A percentile compares a stretch with the other conserved stretches of the same genome.
Conservation (phyloP, 2,113 vertebrate species). For the Percina caprodes region DNA sequence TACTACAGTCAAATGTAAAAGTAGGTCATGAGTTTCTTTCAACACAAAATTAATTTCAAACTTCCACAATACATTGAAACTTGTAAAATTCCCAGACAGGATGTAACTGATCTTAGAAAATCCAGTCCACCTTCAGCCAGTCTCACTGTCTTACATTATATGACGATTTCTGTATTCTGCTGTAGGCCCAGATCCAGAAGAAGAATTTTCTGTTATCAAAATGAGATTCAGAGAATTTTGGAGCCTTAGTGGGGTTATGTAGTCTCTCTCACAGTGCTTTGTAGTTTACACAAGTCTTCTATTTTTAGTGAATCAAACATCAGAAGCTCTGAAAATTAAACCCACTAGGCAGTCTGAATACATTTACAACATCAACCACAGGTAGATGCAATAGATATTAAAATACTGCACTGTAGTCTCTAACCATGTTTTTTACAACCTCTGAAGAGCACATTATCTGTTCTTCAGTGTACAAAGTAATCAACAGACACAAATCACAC, state of each 20-base stretch:
- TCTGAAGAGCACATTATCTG: neutral
- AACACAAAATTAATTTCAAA: neutral
- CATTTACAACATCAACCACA: neutral
- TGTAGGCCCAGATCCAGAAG: neutral
- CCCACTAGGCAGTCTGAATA: neutral
- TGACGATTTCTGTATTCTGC: neutral
- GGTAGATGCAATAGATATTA: neutral
- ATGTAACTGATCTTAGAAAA: slow-evolving; percentile 25
- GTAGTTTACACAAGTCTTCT: slow-evolving; percentile 35
- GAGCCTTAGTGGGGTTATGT: neutral
- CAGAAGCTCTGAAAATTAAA: slow-evolving; percentile 58
- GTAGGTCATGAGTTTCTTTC: neutral
- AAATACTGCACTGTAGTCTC: neutral
- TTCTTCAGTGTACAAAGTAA: neutral
- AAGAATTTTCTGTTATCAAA: neutral
- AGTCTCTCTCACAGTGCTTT: neutral
- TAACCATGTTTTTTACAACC: neutral
- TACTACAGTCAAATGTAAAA: neutral
- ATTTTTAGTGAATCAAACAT: slow-evolving; percentile 63
- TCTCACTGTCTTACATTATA: neutral
- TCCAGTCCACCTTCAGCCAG: neutral
- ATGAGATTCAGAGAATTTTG: neutral
- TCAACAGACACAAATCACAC: neutral
- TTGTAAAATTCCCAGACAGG: neutral
- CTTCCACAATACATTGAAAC: slow-evolving; percentile 14